These are phyloP conservation scores for Trigoniulus corallinus DNA, from an alignment of 1,140 invertebrate genomes.

Conservation along the genomic window DNA sequence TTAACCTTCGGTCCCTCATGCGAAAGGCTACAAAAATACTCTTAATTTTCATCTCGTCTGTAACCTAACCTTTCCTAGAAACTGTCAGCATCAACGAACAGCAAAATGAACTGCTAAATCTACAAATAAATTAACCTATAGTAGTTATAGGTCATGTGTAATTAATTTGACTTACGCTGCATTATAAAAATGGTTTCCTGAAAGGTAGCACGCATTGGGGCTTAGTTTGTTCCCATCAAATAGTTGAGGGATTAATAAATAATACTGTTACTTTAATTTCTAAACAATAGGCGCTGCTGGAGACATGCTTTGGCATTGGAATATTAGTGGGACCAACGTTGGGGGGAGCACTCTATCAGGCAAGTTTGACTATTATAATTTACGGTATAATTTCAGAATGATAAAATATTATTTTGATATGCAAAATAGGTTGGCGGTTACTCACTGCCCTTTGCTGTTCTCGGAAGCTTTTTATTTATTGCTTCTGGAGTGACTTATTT, in stretches of 20 bases:
- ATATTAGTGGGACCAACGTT: slow-evolving; percentile 7
- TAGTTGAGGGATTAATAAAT: neutral
- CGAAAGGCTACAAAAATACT: no score
- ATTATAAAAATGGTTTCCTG: no score
- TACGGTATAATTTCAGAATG: neutral
- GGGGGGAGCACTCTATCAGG: slow-evolving; percentile 7
- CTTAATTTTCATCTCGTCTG: no score
- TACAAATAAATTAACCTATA: no score
- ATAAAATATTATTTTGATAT: neutral
- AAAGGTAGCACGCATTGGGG: no score
- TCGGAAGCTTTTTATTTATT: slow-evolving; percentile 56
- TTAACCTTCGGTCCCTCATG: no score
- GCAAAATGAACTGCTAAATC: no score
- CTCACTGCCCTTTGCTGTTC: slow-evolving; percentile 63
- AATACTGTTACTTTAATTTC: neutral
- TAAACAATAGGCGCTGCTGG: slow-evolving; percentile 10
- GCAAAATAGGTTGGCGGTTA: slow-evolving; percentile 67
- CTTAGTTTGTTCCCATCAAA: no score
- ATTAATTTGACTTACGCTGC: neutral
- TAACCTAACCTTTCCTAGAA: no score
- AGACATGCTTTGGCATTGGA: slow-evolving; percentile 13
- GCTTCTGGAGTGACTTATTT: slow-evolving; percentile 55
- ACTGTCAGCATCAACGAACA: no score
- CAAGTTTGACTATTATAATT: neutral
- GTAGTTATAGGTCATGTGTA: no score